phyloP scores from a whole-genome alignment of 1,140 invertebrate genomes.

The Coptotermes formosanus region DNA sequence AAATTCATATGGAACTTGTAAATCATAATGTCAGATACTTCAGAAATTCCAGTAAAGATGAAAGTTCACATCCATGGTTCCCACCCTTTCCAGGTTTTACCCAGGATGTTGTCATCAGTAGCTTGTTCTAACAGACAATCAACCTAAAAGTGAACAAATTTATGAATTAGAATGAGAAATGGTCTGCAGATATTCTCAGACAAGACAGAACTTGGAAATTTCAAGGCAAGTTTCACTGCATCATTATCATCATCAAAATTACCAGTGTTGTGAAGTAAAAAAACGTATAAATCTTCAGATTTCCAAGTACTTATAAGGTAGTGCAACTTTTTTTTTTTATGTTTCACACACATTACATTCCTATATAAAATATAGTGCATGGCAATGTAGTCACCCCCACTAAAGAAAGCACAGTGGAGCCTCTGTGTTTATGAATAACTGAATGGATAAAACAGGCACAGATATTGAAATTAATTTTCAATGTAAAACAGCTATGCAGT shows the following conservation, averaged over 20 bases:
- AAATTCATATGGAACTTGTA: no score
- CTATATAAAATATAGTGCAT: no score
- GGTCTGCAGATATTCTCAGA: background rate
- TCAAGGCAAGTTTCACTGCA: background rate
- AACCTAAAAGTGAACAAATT: constrained; percentile 33
- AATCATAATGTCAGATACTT: no score
- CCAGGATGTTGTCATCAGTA: constrained; percentile 37
- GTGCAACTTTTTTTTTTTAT: no score
- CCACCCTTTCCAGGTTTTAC: constrained; percentile 37
- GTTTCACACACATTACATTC: no score
- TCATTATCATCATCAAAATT: background rate
- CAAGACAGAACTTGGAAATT: background rate
- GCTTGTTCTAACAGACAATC: constrained; percentile 38
- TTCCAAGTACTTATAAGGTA: background rate
- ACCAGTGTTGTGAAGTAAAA: background rate
- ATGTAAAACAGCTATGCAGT: no score
- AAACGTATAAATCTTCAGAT: background rate
- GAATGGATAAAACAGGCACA: no score
- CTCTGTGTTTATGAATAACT: no score
- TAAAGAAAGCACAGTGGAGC: no score
- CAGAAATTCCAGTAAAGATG: background rate
- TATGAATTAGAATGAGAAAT: background rate
- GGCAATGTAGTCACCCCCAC: no score
- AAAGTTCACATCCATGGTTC: constrained; percentile 36
- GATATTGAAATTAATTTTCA: no score